A percentile compares a stretch with the other conserved stretches of the same genome.
Evolutionary conservation across 2,888 invertebrate species (phyloP).

Genomic region (Coleophora deauratella): DNA sequence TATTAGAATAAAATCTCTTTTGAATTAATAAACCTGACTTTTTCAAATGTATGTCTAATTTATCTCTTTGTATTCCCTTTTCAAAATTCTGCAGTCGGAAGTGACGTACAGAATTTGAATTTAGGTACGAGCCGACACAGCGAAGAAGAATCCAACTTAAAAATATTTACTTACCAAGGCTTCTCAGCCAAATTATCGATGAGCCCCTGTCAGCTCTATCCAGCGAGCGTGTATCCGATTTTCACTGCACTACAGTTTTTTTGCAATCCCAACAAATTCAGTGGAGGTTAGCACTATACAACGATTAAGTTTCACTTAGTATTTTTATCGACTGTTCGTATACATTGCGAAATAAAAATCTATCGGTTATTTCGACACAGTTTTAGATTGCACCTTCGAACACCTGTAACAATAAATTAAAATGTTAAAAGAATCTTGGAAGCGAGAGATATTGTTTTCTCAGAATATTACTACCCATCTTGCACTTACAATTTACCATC

Average conservation of each 20-base stretch:
- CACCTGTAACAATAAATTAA: conserved; percentile 37
- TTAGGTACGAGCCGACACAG: too few relatives aligned
- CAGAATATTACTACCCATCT: too few relatives aligned
- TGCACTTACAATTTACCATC: too few relatives aligned
- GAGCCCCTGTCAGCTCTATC: conserved; percentile 33
- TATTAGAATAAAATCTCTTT: too few relatives aligned
- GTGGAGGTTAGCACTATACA: conserved; percentile 7
- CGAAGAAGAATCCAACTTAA: too few relatives aligned
- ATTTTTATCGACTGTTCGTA: conserved; percentile 14
- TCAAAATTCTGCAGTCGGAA: too few relatives aligned
- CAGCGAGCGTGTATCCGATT: conserved; percentile 18
- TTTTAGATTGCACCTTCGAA: conserved; percentile 20
- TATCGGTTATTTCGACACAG: conserved; percentile 14
- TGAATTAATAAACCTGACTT: too few relatives aligned
- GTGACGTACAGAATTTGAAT: too few relatives aligned
- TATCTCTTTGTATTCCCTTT: too few relatives aligned
- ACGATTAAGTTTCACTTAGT: conserved; percentile 9
- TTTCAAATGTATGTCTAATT: too few relatives aligned
- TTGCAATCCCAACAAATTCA: conserved; percentile 4
- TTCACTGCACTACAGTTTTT: conserved; percentile 35
- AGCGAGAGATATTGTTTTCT: not conserved
- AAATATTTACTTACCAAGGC: conserved; percentile 43
- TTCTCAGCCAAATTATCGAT: conserved; percentile 29
- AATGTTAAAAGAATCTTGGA: not conserved
- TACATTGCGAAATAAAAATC: conserved; percentile 12